Base-by-base conservation (phyloP, 1,140 invertebrate species). In the Coenobita brevimanus region DNA sequence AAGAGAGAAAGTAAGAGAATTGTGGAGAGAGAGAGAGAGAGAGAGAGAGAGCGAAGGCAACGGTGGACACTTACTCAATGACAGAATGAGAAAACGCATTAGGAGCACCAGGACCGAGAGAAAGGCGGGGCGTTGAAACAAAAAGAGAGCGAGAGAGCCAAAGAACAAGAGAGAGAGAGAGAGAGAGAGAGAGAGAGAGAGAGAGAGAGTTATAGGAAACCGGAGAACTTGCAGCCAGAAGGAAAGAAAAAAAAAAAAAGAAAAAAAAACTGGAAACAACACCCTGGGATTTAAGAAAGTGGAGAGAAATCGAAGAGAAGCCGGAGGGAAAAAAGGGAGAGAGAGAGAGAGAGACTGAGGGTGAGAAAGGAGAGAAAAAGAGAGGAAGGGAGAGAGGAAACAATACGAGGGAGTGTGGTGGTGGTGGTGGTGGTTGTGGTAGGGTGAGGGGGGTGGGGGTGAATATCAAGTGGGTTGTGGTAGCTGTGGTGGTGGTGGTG, bases 161-260 rank as follows among this genome's bases (percentile, higher is more conserved):
- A n/a, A n/a, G n/a, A n/a, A 33, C 27, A 33, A 67, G 62, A 71
- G 67, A 71, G 67, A 71, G 67, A 71, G 67, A 71, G 67, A 71
- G 67, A 71, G 27, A 71, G 67, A 71, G 67, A 71, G 67, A 71
- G 24, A 71, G n/a, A n/a, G n/a, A n/a, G n/a, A n/a, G 24, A 73
- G 36, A 3, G 27, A 13, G 67, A 13, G 13, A 30, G 27, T 69
- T 69, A 30, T 10, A 10, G 27, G 13, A 30, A 30, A 17, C 3
- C 10, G 1, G 27, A 30, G 36, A 30, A 21, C 27, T 3, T 27
- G 69, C 10, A 57, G 54, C 13, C 10, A 57, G 54, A 57, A n/a
- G 54, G 54, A 57, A n/a, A 57, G 54, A 57, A 57, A n/a, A n/a
- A 57, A n/a, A 57, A 57, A 13, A n/a, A n/a, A n/a, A n/a, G n/a